A percentile compares a stretch with the other conserved stretches of the same genome.
These are phyloP conservation scores for Rhinoderma darwinii DNA, from an alignment of 2,113 vertebrate species.

Conservation along the genomic window DNA sequence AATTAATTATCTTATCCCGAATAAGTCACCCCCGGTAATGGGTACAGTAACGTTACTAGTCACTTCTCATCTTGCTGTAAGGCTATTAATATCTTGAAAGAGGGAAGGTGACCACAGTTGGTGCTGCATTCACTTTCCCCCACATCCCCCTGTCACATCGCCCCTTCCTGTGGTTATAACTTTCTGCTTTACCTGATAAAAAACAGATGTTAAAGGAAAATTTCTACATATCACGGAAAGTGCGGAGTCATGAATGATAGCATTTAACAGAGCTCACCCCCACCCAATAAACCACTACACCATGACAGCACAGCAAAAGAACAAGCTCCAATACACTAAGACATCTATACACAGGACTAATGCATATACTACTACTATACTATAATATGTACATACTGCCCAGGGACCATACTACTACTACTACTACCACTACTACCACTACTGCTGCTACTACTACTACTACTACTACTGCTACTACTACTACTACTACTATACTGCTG, in stretches of 20 bases:
- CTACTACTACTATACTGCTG: too few relatives aligned
- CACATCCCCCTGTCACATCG: slow-evolving; percentile 29
- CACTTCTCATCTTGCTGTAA: neutral
- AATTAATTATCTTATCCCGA: neutral
- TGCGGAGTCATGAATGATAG: slow-evolving; percentile 43
- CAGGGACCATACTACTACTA: neutral
- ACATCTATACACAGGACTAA: neutral
- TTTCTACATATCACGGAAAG: slow-evolving; percentile 28
- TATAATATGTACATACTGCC: neutral
- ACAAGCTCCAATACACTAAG: neutral
- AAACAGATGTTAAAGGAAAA: slow-evolving; percentile 54
- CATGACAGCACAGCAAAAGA: slow-evolving; percentile 1
- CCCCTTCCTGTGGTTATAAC: slow-evolving; percentile 38
- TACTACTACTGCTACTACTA: too few relatives aligned
- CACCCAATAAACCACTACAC: slow-evolving; percentile 10
- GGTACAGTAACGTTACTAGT: neutral
- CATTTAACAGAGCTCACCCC: slow-evolving; percentile 31
- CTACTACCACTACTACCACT: too few relatives aligned
- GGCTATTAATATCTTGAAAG: neutral
- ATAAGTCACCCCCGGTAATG: neutral
- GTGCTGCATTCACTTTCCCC: neutral
- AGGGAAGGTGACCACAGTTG: neutral
- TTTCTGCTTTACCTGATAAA: slow-evolving; percentile 39
- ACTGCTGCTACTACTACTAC: too few relatives aligned
- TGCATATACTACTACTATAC: neutral